phyloP scores from a whole-genome alignment of 2,113 vertebrate genomes.

The Myodes glareolus region DNA sequence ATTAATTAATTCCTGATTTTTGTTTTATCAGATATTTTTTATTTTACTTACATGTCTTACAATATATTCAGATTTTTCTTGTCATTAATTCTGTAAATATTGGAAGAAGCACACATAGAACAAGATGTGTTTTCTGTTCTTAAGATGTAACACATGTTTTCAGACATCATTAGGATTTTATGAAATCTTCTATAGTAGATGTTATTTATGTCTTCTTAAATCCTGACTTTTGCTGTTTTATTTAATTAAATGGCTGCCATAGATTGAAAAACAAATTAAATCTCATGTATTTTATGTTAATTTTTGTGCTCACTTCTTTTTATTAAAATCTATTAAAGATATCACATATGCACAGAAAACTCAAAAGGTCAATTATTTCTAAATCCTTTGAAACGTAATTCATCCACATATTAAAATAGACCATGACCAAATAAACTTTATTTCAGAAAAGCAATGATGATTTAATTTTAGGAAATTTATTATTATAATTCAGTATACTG shows the following conservation, averaged over 20 bases:
- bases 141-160: not conserved
- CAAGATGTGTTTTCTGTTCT: conserved; percentile 15
- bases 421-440: conserved; percentile 11
- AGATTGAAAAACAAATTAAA: conserved; percentile 38
- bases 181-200: conserved; percentile 37
- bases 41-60: conserved; percentile 14
- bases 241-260: conserved; percentile 40
- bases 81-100: conserved; percentile 38
- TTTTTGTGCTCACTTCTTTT: conserved; percentile 12
- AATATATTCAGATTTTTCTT: conserved; percentile 48
- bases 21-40: not conserved
- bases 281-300: not conserved
- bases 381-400: conserved; percentile 44
- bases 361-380: conserved; percentile 33
- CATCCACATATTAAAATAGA: conserved; percentile 40
- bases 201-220: conserved; percentile 9
- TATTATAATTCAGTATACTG: conserved; percentile 48
- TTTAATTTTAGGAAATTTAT: conserved; percentile 53
- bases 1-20: conserved; percentile 34
- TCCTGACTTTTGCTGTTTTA: conserved; percentile 23
- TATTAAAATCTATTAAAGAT: conserved; percentile 39
- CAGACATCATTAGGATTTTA: conserved; percentile 17
- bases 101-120: conserved; percentile 20
- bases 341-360: conserved; percentile 37
- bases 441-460: conserved; percentile 54